Base-by-base conservation (phyloP, 2,797 vertebrate genomes). In the Etheostoma nigrum region DNA sequence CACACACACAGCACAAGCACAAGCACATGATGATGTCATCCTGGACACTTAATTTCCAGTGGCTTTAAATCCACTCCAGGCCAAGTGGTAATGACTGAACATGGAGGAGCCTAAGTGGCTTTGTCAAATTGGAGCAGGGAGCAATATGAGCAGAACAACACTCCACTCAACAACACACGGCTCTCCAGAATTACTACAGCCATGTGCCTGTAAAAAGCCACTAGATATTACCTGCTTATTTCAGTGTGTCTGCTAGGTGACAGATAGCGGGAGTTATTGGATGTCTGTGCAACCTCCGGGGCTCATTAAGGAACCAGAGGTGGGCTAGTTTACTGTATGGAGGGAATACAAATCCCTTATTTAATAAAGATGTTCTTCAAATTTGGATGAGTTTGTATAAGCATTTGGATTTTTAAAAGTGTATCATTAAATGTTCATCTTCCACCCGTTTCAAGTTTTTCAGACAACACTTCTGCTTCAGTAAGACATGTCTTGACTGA, bases 11-110 rank as follows among this genome's bases (percentile, higher is more conserved):
- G 61, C 25, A 71, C 40, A 25, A 23, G 21, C 21, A 23, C 16
- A 49, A 9, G 21, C 67, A 21, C 48, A 42, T 1, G 72, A 81
- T 92, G 91, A 93, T 92, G 89, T 92, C 91, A 93, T 68, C 57
- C 60, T 15, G 45, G 64, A 60, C 85, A 79, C 83, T 87, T 89
- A 30, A 88, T 84, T 90, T 91, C 77, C 87, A 89, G 72, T 76
- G 69, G 90, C 88, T 81, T 86, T 91, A 90, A 92, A 90, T 90
- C 89, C 89, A 88, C 87, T 88, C 84, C 70, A 68, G 78, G 84
- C 83, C 61, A 23, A 90, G 88, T 88, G 83, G 86, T 89, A 88
- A 85, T 81, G 78, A 84, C 86, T 74, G 82, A 89, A 84, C 73
- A 51, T 36, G 79, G 61, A 69, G 76, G 67, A 80, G 82, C 54